Evolutionary conservation across 2,797 vertebrate species (phyloP).

Genomic region (Momotus momota): DNA sequence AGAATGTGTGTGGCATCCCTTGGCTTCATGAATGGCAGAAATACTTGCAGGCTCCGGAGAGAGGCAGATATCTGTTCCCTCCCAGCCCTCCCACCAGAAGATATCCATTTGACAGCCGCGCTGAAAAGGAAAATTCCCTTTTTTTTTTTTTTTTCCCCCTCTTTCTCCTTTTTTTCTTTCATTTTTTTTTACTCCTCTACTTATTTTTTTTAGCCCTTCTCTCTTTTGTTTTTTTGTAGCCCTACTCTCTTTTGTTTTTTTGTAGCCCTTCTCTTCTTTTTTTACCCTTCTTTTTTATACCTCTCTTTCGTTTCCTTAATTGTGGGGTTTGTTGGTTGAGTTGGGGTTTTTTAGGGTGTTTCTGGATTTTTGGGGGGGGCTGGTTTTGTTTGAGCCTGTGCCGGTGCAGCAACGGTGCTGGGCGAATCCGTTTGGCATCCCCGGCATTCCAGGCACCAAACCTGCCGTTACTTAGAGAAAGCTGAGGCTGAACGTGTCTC

Average conservation of each 20-base stretch:
- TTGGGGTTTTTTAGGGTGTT: slow-evolving; percentile 1
- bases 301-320: background rate
- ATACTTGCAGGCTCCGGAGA: slow-evolving; percentile 89
- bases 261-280: background rate
- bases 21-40: slow-evolving; percentile 95
- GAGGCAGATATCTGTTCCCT: slow-evolving; percentile 92
- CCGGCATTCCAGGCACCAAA: slow-evolving; percentile 88
- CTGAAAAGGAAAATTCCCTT: slow-evolving; percentile 84
- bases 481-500: slow-evolving; percentile 72
- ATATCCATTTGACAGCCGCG: slow-evolving; percentile 95
- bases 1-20: slow-evolving; percentile 99
- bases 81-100: slow-evolving; percentile 93
- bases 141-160: background rate
- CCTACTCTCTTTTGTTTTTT: no score
- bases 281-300: background rate
- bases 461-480: slow-evolving; percentile 89
- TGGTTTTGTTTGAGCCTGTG: background rate
- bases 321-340: background rate
- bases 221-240: no score
- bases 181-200: background rate
- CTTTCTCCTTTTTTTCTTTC: slow-evolving; percentile 14
- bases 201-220: background rate
- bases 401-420: slow-evolving; percentile 22
- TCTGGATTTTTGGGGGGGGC: slow-evolving; percentile 41
- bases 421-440: slow-evolving; percentile 67